phyloP scores from a whole-genome alignment of 2,797 vertebrate genomes.

The Myripristis jacobus region DNA sequence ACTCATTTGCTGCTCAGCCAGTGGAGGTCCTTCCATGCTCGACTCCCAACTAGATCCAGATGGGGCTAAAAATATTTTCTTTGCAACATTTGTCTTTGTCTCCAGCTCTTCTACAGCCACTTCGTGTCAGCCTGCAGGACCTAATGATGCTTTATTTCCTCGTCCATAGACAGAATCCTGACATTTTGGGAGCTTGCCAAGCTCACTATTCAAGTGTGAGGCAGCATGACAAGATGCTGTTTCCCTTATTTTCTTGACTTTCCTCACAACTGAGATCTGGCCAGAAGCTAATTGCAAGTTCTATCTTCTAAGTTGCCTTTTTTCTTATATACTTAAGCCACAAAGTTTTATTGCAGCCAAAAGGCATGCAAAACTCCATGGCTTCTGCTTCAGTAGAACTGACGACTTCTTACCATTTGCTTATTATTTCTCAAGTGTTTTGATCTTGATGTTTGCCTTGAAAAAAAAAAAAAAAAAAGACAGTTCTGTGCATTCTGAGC shows the following conservation, averaged over 20 bases:
- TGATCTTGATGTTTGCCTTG: constrained; percentile 8
- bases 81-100: constrained; percentile 82
- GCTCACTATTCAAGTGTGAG: constrained; percentile 75
- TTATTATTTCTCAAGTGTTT: background rate
- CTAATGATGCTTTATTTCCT: constrained; percentile 86
- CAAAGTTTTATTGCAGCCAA: constrained; percentile 32
- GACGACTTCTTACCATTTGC: constrained; percentile 18
- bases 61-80: constrained; percentile 82
- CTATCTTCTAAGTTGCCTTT: background rate
- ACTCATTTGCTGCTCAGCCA: constrained; percentile 89
- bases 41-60: constrained; percentile 90
- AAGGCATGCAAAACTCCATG: constrained; percentile 7
- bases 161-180: constrained; percentile 78
- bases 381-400: constrained; percentile 12
- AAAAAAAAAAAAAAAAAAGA: constrained; percentile 3
- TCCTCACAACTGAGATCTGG: constrained; percentile 15
- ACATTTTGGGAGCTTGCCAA: constrained; percentile 71
- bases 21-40: constrained; percentile 85
- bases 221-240: constrained; percentile 50
- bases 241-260: constrained; percentile 44
- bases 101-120: constrained; percentile 78
- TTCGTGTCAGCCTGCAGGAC: constrained; percentile 81
- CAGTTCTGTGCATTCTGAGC: constrained; percentile 51
- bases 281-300: constrained; percentile 20
- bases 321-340: constrained; percentile 4